Evolutionary conservation across 2,888 invertebrate genomes (phyloP), one percentile per base, ranked within the genome.

Genomic region (Dusona sp.): DNA sequence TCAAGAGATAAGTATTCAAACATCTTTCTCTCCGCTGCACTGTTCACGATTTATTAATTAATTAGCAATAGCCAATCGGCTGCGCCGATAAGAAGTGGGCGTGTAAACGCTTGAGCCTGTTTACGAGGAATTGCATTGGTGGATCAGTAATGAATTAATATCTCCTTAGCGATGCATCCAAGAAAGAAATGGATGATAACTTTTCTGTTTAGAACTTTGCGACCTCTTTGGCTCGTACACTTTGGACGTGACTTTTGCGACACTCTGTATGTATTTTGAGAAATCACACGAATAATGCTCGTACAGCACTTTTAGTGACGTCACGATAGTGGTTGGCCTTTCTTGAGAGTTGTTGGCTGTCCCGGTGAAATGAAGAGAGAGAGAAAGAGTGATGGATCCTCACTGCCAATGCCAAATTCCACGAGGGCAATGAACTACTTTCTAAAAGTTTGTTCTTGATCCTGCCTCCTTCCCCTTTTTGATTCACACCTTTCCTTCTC

Each of bases 321-420:
- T 64, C 68, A 73, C 57, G n/a, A 42, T 78, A 61, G 67, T 67
- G 65, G 75, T 38, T 80, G 86, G 85, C 86, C 89, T 87, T 88
- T 87, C 85, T 84, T 86, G 86, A 84, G 85, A 86, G 81, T 86
- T 86, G 87, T 87, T 84, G 88, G 86, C 85, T 87, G 67, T 54
- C 75, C 16, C 45, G 22, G 51, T 38, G 74, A 70, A 51, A 54
- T 65, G 54, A 64, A 64, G 57, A 25, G 36, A 75, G 75, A 68
- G 57, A 79, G 54, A 36, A n/a, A 57, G 57, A 67, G 51, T 80
- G 83, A 83, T 77, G 83, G 80, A 84, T 88, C 79, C 85, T 87
- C 92, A 88, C 88, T 91, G 90, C 89, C 92, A 92, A 92, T 92
- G 93, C 92, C 92, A 92, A 91, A 92, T 92, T 91, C 90, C 91